Evolutionary conservation across 2,113 vertebrate genomes (phyloP).

Genomic region (Lepidothrix coronata): DNA sequence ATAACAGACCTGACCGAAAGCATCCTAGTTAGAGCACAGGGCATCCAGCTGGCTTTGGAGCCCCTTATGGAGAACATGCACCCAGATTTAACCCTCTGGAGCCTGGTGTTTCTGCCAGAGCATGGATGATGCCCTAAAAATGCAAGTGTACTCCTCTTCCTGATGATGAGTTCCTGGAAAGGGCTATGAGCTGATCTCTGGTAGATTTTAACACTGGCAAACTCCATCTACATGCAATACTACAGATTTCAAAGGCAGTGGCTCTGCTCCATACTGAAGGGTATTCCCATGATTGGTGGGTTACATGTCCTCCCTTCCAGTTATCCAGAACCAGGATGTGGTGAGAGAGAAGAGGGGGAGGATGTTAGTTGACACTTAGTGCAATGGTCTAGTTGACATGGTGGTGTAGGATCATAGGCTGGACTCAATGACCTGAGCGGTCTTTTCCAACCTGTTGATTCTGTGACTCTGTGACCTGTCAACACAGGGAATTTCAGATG

Average conservation of each 20-base stretch:
- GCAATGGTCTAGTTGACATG: background rate
- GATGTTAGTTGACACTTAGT: background rate
- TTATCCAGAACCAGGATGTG: background rate
- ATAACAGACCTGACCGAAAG: background rate
- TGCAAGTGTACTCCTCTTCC: background rate
- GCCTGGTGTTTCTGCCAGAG: background rate
- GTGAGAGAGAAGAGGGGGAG: background rate
- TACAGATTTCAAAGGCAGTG: background rate
- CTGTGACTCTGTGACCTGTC: background rate
- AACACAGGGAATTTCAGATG: background rate
- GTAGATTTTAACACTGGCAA: background rate
- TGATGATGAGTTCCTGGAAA: background rate
- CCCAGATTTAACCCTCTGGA: background rate
- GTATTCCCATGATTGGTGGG: background rate
- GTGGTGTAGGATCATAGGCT: background rate
- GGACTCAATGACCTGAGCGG: background rate
- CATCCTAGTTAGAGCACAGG: background rate
- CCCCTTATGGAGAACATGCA: background rate
- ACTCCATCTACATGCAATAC: background rate
- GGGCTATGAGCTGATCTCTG: background rate
- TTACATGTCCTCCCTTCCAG: accelerated
- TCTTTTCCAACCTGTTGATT: background rate
- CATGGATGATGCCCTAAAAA: background rate
- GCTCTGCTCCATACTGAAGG: background rate
- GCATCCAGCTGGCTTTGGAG: background rate